phyloP scores from a whole-genome alignment of 37 sponge, comb jelly and placozoan genomes.

The Bolinopsis microptera region DNA sequence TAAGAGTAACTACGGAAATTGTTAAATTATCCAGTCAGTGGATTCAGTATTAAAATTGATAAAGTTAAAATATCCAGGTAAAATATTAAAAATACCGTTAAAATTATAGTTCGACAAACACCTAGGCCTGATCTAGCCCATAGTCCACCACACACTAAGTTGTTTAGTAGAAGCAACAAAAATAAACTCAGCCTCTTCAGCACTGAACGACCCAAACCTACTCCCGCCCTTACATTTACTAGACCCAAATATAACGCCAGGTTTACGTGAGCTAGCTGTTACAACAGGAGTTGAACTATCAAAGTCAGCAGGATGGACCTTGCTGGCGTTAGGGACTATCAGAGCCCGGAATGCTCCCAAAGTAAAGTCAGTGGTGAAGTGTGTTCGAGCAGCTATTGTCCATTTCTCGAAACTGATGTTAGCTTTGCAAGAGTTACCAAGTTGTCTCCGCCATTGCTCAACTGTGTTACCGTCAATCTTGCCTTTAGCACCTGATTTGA shows the following conservation, averaged over 20 bases:
- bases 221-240: neutral
- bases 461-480: neutral
- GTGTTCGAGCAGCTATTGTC: neutral
- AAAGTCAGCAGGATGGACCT: neutral
- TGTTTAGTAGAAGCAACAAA: neutral
- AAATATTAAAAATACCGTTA: too few relatives aligned
- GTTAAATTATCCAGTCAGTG: too few relatives aligned
- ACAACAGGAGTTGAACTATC: neutral
- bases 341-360: neutral
- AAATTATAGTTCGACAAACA: too few relatives aligned
- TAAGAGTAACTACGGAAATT: too few relatives aligned
- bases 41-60: too few relatives aligned
- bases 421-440: neutral
- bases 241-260: neutral
- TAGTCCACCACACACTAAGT: neutral
- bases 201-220: neutral
- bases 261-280: neutral
- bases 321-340: neutral
- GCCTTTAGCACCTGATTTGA: neutral
- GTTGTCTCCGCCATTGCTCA: neutral
- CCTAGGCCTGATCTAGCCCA: too few relatives aligned
- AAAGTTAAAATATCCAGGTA: too few relatives aligned
- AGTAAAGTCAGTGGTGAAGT: neutral
- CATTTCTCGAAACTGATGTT: neutral
- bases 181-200: neutral